These are phyloP conservation scores for Nemurella pictetii DNA, from an alignment of 2,888 invertebrate species.

Conservation along the genomic window DNA sequence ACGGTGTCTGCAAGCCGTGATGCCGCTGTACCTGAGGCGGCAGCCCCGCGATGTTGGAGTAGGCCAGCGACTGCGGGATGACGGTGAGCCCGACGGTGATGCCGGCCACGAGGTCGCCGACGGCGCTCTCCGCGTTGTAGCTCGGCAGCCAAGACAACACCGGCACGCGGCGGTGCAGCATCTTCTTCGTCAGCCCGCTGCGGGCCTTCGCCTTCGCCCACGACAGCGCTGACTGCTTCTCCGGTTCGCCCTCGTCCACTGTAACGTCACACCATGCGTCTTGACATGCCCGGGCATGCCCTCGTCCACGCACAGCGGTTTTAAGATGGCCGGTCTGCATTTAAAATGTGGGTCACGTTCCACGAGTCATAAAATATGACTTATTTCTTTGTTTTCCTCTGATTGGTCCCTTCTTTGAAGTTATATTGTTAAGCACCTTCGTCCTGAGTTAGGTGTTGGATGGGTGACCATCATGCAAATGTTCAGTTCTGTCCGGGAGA, in stretches of 20 bases:
- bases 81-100: conserved; percentile 91
- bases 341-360: conserved; percentile 43
- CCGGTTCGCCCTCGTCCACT: conserved; percentile 50
- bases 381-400: no score
- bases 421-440: no score
- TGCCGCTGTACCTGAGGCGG: conserved; percentile 73
- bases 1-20: no score
- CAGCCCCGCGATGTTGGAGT: conserved; percentile 77
- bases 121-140: conserved; percentile 70
- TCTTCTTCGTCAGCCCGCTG: conserved; percentile 66
- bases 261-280: neutral
- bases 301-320: neutral
- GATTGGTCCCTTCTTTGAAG: no score
- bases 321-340: conserved; percentile 55
- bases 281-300: conserved; percentile 9
- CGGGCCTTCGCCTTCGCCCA: conserved; percentile 55
- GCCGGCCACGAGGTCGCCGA: conserved; percentile 89
- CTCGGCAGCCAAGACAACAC: conserved; percentile 76
- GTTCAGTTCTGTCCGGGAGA: no score
- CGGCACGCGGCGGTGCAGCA: conserved; percentile 73
- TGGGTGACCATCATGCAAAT: no score
- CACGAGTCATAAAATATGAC: no score
- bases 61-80: conserved; percentile 82
- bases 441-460: no score
- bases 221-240: conserved; percentile 47